phyloP scores from a whole-genome alignment of 2,113 vertebrate species.

The Solea senegalensis region DNA sequence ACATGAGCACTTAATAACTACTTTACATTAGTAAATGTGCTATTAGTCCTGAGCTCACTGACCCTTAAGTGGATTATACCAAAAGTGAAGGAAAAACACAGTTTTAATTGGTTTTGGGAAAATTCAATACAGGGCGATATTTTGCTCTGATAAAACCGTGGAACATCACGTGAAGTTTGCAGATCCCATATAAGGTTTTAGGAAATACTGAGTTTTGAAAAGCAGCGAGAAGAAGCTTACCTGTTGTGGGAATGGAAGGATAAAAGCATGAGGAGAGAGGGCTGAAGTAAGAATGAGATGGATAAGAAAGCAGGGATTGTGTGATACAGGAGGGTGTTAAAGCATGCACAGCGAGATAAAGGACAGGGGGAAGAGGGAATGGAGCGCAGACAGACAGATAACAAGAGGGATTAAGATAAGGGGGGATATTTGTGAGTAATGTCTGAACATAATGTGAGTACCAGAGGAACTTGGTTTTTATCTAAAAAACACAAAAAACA shows the following conservation, averaged over 20 bases:
- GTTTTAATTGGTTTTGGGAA: conserved; percentile 60
- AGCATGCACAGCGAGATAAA: conserved; percentile 26
- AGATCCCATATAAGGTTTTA: conserved; percentile 26
- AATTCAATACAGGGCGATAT: conserved; percentile 37
- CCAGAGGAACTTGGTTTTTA: conserved; percentile 32
- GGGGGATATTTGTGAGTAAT: conserved; percentile 39
- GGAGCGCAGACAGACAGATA: conserved; percentile 15
- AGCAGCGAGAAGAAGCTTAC: conserved; percentile 15
- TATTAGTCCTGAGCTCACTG: conserved; percentile 19
- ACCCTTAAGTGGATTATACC: conserved; percentile 17
- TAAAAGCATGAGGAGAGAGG: neutral
- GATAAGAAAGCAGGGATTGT: neutral
- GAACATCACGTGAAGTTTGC: conserved; percentile 49
- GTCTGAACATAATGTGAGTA: conserved; percentile 33
- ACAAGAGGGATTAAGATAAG: conserved; percentile 53
- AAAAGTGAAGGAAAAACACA: conserved; percentile 31
- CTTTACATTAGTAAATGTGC: conserved; percentile 9
- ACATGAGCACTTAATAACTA: neutral
- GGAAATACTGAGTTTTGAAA: conserved; percentile 26
- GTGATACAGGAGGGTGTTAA: conserved; percentile 29
- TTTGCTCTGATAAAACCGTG: conserved; percentile 36
- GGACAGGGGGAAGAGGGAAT: neutral
- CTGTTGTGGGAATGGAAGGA: conserved; percentile 19
- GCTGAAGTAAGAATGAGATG: neutral
- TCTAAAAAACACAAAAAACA: too few relatives aligned